Percentiles rank a stretch among this genome's conserved stretches.
phyloP scores from a whole-genome alignment of 2,797 vertebrate genomes.

The Rhabdophis nuchalis region DNA sequence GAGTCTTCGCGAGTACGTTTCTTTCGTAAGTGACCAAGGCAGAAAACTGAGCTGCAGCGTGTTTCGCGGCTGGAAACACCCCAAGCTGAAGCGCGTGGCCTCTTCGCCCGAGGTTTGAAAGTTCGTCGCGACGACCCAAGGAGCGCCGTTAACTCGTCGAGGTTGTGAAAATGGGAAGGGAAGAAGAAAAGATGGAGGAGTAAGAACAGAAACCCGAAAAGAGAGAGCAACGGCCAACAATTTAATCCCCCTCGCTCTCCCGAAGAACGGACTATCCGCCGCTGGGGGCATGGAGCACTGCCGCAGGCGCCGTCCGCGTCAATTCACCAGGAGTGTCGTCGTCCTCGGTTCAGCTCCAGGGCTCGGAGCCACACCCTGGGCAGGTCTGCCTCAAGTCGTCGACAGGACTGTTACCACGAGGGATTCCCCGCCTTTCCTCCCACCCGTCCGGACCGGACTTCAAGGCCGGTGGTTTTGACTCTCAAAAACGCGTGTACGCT shows the following conservation, averaged over 20 bases:
- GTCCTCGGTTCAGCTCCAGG: neutral
- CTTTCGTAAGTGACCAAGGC: neutral
- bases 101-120: neutral
- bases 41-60: neutral
- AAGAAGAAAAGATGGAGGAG: neutral
- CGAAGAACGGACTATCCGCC: neutral
- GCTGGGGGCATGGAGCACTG: conserved; percentile 5
- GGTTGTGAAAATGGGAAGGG: neutral
- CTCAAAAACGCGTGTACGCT: neutral
- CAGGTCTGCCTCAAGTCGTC: neutral
- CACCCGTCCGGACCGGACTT: neutral
- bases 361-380: neutral
- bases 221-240: neutral
- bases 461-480: neutral
- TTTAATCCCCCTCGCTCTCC: neutral
- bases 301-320: neutral
- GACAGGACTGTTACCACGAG: neutral
- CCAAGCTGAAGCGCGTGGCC: neutral
- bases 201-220: neutral
- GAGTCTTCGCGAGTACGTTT: neutral
- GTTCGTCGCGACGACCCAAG: neutral
- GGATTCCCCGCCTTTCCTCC: conserved; percentile 17
- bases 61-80: neutral
- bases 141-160: neutral
- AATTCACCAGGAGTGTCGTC: neutral